Evolutionary conservation across 2,797 vertebrate genomes (phyloP), one percentile per base, ranked within the genome.

Genomic region (Micromesistius poutassou): DNA sequence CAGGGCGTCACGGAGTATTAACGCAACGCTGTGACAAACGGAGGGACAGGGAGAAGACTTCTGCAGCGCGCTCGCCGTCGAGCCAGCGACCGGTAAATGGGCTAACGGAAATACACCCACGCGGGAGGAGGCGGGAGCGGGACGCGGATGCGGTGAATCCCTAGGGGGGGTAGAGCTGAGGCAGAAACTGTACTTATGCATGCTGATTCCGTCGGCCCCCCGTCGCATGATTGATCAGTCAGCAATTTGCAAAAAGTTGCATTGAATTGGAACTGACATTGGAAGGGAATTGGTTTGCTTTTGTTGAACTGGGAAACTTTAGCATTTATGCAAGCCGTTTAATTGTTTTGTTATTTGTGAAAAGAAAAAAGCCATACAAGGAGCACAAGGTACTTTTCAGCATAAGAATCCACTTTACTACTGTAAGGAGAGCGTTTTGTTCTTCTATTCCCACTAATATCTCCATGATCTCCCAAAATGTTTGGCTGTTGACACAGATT

Each of bases 401-500:
- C 62, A 25, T 66, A 28, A 25, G n/a, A 25, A 25, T 13, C 28
- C 70, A 8, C 70, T 71, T 30, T 16, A 71, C 19, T 19, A 33
- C 13, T 14, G 30, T n/a, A 33, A 16, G 70, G 70, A 16, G 5
- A 19, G 62, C 62, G 9, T n/a, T 33, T 33, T 71, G 14, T 16
- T 71, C 70, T 33, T 71, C 35, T 25, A 22, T 25, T 73, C 22
- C 62, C 31, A 13, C 72, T 86, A 66, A 81, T 72, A 79, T 70
- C 30, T 50, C 4, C 2, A 8, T 74, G 74, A 81, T 78, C 82
- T 88, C 71, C 50, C 40, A 74, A 38, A 76, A 66, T 77, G 75
- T 80, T 87, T 78, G 25, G 8, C 70, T 66, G 16, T 78, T 86
- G 84, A 86, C 84, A 78, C 73, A 3, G 76, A 86, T 74, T 84